Evolutionary conservation across 2,113 vertebrate species (phyloP), one percentile per base, ranked within the genome.

Genomic region (Cheilinus undulatus): DNA sequence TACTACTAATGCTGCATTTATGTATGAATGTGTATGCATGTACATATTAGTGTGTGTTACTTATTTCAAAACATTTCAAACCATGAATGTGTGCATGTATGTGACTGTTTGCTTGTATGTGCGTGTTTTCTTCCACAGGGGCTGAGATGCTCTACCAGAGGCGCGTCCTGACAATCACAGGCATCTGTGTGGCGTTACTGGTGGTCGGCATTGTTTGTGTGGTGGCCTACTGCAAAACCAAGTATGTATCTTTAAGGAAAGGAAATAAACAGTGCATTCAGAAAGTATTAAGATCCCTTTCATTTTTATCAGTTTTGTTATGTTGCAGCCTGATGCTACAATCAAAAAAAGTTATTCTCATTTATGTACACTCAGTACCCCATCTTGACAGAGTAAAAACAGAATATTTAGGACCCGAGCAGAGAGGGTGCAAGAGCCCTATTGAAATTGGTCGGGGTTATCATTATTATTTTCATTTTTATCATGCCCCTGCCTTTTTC

Each of bases 221-320:
- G 86, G 96, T 99, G 76, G 97, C 97, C 87, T 99, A 99, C 93
- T 99, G 97, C 95, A 99, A 99, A 95, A 99, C 97, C 92, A 98
- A 99, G 97, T 99, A 93, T 93, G 97, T 95, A 62, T 74, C 43
- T 77, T 38, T 56, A 13, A 70, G 17, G 49, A 27, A 54, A 26
- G 38, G 9, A 13, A n/a, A n/a, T n/a, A n/a, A n/a, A n/a, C n/a
- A n/a, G n/a, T n/a, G n/a, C n/a, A n/a, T n/a, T n/a, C n/a, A n/a
- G n/a, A n/a, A n/a, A n/a, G n/a, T n/a, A n/a, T n/a, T n/a, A n/a
- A n/a, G n/a, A n/a, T n/a, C n/a, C n/a, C n/a, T n/a, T n/a, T n/a
- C n/a, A n/a, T n/a, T n/a, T n/a, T n/a, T n/a, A n/a, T n/a, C n/a
- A n/a, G n/a, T n/a, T n/a, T n/a, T n/a, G n/a, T n/a, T n/a, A n/a